A percentile compares a stretch with the other conserved stretches of the same genome.
These are phyloP conservation scores for Beris morrisii DNA, from an alignment of 2,888 invertebrate species.

Conservation along the genomic window DNA sequence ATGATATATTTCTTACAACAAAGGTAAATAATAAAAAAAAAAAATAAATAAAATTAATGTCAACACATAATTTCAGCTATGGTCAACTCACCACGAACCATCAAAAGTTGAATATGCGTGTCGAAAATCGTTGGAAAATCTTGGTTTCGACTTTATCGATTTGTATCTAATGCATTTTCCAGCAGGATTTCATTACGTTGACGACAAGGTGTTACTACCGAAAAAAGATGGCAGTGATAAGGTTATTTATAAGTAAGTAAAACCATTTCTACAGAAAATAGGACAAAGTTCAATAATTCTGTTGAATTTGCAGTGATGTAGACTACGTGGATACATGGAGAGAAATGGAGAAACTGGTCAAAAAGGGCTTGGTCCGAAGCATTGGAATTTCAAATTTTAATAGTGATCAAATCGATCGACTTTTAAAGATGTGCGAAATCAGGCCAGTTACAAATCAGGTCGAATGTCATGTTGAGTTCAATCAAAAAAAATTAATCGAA, in stretches of 20 bases:
- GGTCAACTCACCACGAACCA: slow-evolving; percentile 58
- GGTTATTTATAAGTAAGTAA: not conserved
- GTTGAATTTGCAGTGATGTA: no score
- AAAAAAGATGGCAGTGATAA: slow-evolving; percentile 32
- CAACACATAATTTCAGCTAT: slow-evolving; percentile 43
- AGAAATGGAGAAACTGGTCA: no score
- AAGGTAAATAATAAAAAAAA: no score
- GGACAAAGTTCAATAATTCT: no score
- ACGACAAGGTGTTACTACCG: slow-evolving; percentile 45
- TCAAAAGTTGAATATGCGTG: slow-evolving; percentile 67
- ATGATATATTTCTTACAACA: slow-evolving; percentile 69
- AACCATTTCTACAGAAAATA: not conserved
- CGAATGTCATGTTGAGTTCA: slow-evolving; percentile 59
- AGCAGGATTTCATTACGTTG: slow-evolving; percentile 63
- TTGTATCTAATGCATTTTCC: slow-evolving; percentile 83
- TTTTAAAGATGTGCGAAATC: slow-evolving; percentile 67
- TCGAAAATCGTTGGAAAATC: slow-evolving; percentile 63
- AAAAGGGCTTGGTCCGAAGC: no score
- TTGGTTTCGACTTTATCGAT: slow-evolving; percentile 76
- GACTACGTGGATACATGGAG: no score
- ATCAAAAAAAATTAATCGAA: slow-evolving; percentile 67
- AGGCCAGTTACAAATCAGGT: slow-evolving; percentile 68
- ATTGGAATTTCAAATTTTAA: no score
- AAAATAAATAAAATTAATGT: not conserved
- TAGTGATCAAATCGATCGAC: slow-evolving; percentile 62